Base-by-base conservation (phyloP, 2,888 invertebrate species). In the Tribolium freemani region DNA sequence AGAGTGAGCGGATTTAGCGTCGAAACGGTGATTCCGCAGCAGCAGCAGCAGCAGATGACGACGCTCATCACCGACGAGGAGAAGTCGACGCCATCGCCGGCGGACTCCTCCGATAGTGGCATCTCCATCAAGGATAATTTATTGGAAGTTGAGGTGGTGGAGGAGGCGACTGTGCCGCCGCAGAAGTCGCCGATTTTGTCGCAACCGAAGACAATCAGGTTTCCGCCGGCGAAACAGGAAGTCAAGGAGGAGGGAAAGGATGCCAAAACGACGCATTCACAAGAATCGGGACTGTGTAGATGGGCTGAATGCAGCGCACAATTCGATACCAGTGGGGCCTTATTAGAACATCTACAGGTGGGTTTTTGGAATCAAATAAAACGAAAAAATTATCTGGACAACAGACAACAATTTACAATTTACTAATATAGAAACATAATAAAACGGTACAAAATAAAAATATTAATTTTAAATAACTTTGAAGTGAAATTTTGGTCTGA, bases 291-390 rank as follows among this genome's bases (percentile, higher is more conserved):
- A 50, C 87, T 91, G 71, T 96, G 96, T 84, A 89, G 93, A 77
- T 96, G 96, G 96, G 91, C 93, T 84, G 92, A 94, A 83, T 96
- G 96, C 87, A 91, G 90, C 81, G 90, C 90, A 80, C 91, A 91
- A 84, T 93, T 94, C 81, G 94, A 94, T 76, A 92, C 93, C 82
- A 93, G 92, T 86, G 91, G 93, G 68, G 94, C 93, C 85, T 91
- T 96, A 77, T 89, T 96, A 82, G 96, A 96, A 86, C 96, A 96
- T 87, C 90, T 96, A 87, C 95, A 96, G 92, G 94, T 94, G n/a
- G 38, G 38, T 31, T 31, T 16, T 16, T 16, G 1, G 16, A 16
- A 1, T 16, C 16, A 16, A n/a, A n/a, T n/a, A n/a, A n/a, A n/a
- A n/a, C n/a, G n/a, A n/a, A n/a, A n/a, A n/a, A n/a, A n/a, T n/a